Conservation (phyloP, 2,113 vertebrate genomes). For the Apus apus region DNA sequence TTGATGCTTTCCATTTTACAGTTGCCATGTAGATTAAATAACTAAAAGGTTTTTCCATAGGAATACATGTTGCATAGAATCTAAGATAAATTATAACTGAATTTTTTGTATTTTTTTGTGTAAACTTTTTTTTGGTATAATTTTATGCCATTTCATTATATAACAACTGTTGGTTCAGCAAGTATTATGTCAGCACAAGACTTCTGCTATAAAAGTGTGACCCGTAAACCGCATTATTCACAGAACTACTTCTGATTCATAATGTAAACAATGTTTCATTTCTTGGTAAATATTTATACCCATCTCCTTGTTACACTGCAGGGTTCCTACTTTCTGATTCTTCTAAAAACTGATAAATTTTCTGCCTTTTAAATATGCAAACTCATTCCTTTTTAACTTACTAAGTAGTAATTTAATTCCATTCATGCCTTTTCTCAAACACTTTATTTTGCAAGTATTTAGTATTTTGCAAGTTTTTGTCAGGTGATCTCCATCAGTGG, state of each 20-base stretch:
- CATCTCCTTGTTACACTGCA: background rate
- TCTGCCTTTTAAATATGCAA: background rate
- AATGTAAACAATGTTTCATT: background rate
- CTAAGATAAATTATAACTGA: background rate
- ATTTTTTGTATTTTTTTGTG: background rate
- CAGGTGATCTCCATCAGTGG: background rate
- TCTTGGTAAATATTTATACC: background rate
- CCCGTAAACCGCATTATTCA: background rate
- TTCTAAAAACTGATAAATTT: background rate
- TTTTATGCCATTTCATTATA: background rate
- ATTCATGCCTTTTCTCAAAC: background rate
- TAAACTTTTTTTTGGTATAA: background rate
- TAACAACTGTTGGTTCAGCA: background rate
- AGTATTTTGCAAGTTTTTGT: background rate
- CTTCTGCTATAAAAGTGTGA: background rate
- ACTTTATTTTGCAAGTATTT: background rate
- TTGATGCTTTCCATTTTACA: background rate
- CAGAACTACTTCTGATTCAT: background rate
- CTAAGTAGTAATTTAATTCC: background rate
- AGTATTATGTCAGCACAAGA: background rate
- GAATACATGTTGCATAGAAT: fast-evolving
- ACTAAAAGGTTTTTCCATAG: background rate
- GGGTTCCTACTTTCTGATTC: background rate
- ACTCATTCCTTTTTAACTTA: background rate
- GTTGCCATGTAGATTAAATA: background rate